These are phyloP conservation scores for Rapana venosa DNA, from an alignment of 2,888 invertebrate genomes.

Conservation along the genomic window DNA sequence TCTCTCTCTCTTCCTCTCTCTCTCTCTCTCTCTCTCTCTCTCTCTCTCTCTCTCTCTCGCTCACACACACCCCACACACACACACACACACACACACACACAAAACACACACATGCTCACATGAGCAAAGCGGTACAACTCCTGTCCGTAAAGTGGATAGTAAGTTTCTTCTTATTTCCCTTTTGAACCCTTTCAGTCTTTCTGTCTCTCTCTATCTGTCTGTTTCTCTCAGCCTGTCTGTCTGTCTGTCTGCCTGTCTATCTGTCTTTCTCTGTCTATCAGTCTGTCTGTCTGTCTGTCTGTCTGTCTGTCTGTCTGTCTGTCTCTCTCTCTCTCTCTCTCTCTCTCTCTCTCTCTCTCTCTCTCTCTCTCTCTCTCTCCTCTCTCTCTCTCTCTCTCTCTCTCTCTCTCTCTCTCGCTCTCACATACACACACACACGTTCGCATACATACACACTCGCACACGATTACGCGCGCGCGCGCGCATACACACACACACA, in stretches of 20 bases:
- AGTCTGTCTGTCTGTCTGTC: neutral
- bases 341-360: neutral
- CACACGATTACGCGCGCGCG: neutral
- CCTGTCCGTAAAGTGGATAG: too few relatives aligned
- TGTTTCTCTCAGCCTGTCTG: too few relatives aligned
- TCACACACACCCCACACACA: too few relatives aligned
- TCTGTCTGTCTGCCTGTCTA: neutral
- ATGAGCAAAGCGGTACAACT: too few relatives aligned
- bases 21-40: neutral
- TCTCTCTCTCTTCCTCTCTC: neutral
- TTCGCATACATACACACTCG: neutral
- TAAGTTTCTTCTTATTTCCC: too few relatives aligned
- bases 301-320: neutral
- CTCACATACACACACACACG: neutral
- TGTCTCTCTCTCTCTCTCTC: neutral
- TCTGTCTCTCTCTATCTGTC: too few relatives aligned
- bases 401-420: neutral
- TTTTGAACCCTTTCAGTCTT: too few relatives aligned
- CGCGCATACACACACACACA: too few relatives aligned
- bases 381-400: slow-evolving; percentile 1
- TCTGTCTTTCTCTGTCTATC: neutral
- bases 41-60: neutral
- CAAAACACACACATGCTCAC: too few relatives aligned
- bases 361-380: neutral
- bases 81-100: too few relatives aligned